Evolutionary conservation across 1,140 invertebrate species (phyloP), one percentile per base, ranked within the genome.

Genomic region (Drosophila azteca): DNA sequence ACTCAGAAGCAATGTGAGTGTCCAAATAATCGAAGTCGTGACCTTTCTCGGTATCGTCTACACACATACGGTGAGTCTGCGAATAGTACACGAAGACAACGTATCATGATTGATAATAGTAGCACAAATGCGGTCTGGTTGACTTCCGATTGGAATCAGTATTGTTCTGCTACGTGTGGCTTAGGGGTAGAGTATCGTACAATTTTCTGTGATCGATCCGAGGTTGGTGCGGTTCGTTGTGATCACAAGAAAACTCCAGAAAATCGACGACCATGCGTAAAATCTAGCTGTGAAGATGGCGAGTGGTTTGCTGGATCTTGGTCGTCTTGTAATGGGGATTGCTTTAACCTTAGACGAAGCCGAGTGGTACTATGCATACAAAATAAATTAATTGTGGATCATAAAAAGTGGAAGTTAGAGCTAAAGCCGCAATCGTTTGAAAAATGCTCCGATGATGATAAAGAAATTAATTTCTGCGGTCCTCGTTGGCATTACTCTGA

Each of bases 221-320:
- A 93, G 17, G 61, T 88, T 4, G 92, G 92, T 57, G 87, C 90
- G 0, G 93, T 93, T 63, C 90, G 93, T 15, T 94, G 95, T 81
- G 93, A 95, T 57, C 92, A 93, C 63, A 93, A 93, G 2, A 91
- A 90, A 9, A 94, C 93, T 72, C 95, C 95, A 0, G 92, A 93
- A 57, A 93, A 92, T 4, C 93, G 93, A 1, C 92, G 94, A 75
- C 92, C 93, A 3, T 96, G 96, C 73, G 93, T 93, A 52, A 94
- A 93, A 46, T 13, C 52, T 6, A 93, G 93, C 6, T 96, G 95
- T 83, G 93, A 93, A 20, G 44, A 61, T 22, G 94, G 94, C 1
- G 93, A 94, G 70, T 96, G 95, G 95, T 95, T 95, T 71, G 90
- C 92, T 20, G 95, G 95, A 17, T 93, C 95, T 1, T 96, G 95